A percentile compares a stretch with the other conserved stretches of the same genome.
phyloP scores from a whole-genome alignment of 1,140 invertebrate species.

The Trichonephila inaurata region DNA sequence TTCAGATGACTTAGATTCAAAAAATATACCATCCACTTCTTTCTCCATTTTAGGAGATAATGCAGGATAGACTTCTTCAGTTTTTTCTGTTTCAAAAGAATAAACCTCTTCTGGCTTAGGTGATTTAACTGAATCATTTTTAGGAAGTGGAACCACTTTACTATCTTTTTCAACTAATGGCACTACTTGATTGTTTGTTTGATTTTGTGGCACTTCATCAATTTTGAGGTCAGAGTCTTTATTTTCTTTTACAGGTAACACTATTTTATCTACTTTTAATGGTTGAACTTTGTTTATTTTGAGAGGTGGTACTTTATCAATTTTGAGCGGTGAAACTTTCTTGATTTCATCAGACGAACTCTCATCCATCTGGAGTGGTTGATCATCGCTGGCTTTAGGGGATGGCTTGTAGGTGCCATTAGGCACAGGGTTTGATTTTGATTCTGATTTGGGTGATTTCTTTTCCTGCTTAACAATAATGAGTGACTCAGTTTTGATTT shows the following conservation, averaged over 20 bases:
- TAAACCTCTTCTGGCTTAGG: background rate
- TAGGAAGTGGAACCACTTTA: background rate
- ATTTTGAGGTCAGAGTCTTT: background rate
- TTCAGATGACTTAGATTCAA: conserved; percentile 34
- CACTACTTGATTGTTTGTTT: background rate
- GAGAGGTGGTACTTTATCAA: conserved; percentile 50
- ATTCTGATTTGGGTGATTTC: conserved; percentile 23
- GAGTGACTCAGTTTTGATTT: conserved; percentile 59
- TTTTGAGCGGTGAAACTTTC: background rate
- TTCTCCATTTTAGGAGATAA: conserved; percentile 59
- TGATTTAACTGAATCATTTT: conserved; percentile 1
- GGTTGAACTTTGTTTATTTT: conserved; percentile 35
- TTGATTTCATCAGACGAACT: conserved; percentile 1
- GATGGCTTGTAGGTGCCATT: conserved; percentile 64
- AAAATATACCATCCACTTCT: conserved; percentile 62
- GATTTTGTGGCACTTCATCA: conserved; percentile 19
- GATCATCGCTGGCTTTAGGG: background rate
- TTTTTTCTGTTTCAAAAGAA: conserved; percentile 16
- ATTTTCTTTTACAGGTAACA: background rate
- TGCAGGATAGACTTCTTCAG: conserved; percentile 43
- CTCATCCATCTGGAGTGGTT: background rate
- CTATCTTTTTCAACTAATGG: background rate
- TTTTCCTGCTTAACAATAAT: conserved; percentile 37
- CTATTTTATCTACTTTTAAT: conserved; percentile 26
- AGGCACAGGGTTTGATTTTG: conserved; percentile 38